Base-by-base conservation (phyloP, 2,113 vertebrate genomes). In the Catharus fuscescens region DNA sequence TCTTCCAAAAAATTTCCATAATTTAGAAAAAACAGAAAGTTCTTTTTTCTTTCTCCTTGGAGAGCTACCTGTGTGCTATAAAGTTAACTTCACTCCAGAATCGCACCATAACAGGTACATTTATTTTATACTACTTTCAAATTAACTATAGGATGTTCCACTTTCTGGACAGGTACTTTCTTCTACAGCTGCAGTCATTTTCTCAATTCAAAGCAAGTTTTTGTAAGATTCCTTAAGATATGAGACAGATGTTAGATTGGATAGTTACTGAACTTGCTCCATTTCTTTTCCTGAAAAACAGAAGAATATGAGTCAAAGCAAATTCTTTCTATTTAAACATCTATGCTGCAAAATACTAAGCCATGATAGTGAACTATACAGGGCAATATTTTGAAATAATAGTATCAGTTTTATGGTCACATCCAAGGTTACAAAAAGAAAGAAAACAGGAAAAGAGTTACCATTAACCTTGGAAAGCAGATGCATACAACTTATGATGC, bases 1-100 rank as follows among this genome's bases (percentile, higher is more conserved):
- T 99, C 99, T 99, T 99, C 99, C 99, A 99, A 98, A 99, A 98
- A 98, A 99, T 98, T 99, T 99, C 99, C 99, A 99, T 99, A 98
- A 99, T 99, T 99, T 98, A 98, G 98, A 98, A 98, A 45, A 52
- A 98, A 95, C 61, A 98, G 95, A 98, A 98, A 98, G 97, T 32
- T 80, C 77, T 92, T 69, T 62, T 97, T 97, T 96, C 83, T 90
- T 91, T 94, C 90, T 89, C 96, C 77, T 96, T 97, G 92, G 97
- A 98, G 97, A 93, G 98, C 98, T 99, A 99, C 97, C 97, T 97
- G 88, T 93, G 97, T 98, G 98, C 98, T 98, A 98, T 29, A 98
- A 97, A 97, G 97, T 98, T 98, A 97, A 94, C 92, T 97, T 96
- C 96, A 98, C 97, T 98, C 98, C 98, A 97, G 97, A 95, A 98